A percentile compares a stretch with the other conserved stretches of the same genome.
Evolutionary conservation across 2,113 vertebrate species (phyloP).

Genomic region (Chiloscyllium plagiosum): DNA sequence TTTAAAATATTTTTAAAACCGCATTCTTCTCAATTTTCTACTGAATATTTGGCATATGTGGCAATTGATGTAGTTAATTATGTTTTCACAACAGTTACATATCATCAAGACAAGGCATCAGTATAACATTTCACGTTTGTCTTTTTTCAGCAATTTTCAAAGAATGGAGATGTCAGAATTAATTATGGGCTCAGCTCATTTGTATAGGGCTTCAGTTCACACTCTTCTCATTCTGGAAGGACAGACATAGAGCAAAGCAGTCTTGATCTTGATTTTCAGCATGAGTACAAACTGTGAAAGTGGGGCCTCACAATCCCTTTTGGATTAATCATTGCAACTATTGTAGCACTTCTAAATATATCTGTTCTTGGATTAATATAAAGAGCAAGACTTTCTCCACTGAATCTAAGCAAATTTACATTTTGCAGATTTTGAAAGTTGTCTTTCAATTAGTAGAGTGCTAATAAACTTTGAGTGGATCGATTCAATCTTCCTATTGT

Average conservation of each 20-base stretch:
- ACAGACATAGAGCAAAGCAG: neutral
- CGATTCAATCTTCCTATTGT: neutral
- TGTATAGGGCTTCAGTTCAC: neutral
- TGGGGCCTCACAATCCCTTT: too few relatives aligned
- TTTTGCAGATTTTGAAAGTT: neutral
- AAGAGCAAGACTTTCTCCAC: neutral
- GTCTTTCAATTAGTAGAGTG: neutral
- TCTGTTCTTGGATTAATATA: neutral
- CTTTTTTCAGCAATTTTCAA: neutral
- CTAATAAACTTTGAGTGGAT: neutral
- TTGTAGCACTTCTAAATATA: neutral
- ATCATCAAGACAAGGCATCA: neutral
- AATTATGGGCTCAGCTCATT: neutral
- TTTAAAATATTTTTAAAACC: neutral
- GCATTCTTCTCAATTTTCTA: neutral
- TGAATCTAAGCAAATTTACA: too few relatives aligned
- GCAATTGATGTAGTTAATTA: neutral
- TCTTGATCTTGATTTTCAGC: too few relatives aligned
- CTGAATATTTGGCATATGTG: constrained; percentile 8
- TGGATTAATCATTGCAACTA: neutral
- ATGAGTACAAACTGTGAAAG: too few relatives aligned
- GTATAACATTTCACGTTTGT: neutral
- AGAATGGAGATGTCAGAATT: neutral
- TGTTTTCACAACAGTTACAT: constrained; percentile 13
- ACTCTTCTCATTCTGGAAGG: neutral